Percentiles rank a stretch among this genome's conserved stretches.
Evolutionary conservation across 2,888 invertebrate species (phyloP).

Genomic region (Cyaniris semiargus): DNA sequence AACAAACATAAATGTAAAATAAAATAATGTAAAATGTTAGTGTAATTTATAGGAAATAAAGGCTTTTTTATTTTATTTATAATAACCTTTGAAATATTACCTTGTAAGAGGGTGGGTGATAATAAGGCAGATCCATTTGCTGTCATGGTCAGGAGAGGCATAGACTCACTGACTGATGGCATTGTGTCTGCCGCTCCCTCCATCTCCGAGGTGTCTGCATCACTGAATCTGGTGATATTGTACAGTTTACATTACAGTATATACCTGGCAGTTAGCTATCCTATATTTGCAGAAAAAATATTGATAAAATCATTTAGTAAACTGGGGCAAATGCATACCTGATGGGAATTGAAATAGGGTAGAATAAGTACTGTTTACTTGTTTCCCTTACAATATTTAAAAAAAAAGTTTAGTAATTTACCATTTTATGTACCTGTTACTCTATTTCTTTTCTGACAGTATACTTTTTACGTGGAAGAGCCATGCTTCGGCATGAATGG

Average conservation of each 20-base stretch:
- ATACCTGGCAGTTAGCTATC: background rate
- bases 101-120: constrained; percentile 55
- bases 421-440: background rate
- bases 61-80: no score
- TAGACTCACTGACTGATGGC: constrained; percentile 69
- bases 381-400: background rate
- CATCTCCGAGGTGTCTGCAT: constrained; percentile 75
- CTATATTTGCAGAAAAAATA: no score
- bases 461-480: no score
- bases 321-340: no score
- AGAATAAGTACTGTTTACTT: no score
- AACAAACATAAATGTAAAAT: no score
- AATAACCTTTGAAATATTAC: background rate
- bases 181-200: constrained; percentile 68
- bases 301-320: no score
- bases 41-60: no score
- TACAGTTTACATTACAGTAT: background rate
- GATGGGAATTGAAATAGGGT: no score
- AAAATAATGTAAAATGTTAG: no score
- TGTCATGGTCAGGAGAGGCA: constrained; percentile 65
- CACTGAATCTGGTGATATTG: constrained; percentile 57
- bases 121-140: constrained; percentile 68
- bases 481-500: no score
- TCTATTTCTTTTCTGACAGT: no score
- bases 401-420: background rate